Evolutionary conservation across 1,140 invertebrate genomes (phyloP).

Genomic region (Drosophila asahinai): DNA sequence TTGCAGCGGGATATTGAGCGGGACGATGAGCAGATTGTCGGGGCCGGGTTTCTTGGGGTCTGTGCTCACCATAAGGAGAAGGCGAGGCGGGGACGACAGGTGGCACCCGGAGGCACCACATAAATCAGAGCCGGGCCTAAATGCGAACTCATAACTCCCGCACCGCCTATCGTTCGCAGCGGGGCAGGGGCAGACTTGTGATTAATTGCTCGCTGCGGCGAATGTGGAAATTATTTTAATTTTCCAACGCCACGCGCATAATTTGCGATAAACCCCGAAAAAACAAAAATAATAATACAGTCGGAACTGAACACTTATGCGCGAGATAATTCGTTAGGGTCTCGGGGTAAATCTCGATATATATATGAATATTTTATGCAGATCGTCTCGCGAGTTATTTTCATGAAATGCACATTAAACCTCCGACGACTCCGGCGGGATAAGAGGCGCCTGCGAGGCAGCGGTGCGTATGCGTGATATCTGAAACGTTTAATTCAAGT

Average conservation of each 20-base stretch:
- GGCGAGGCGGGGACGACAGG: slow-evolving; percentile 22
- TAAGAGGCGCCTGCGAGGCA: slow-evolving; percentile 47
- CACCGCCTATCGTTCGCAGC: slow-evolving; percentile 59
- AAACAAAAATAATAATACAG: slow-evolving; percentile 15
- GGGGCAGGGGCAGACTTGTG: slow-evolving; percentile 38
- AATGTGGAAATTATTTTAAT: slow-evolving; percentile 82
- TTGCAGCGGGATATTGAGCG: slow-evolving; percentile 37
- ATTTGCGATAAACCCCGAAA: slow-evolving; percentile 65
- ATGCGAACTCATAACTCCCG: slow-evolving; percentile 63
- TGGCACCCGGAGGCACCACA: slow-evolving; percentile 32
- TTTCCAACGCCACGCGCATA: slow-evolving; percentile 52
- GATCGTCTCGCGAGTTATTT: slow-evolving; percentile 40
- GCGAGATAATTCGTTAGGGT: slow-evolving; percentile 49
- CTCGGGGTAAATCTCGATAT: slow-evolving; percentile 4
- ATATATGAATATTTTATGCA: slow-evolving; percentile 49
- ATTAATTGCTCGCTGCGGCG: slow-evolving; percentile 75
- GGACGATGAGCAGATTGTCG: slow-evolving; percentile 16
- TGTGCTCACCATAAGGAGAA: not conserved
- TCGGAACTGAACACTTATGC: slow-evolving; percentile 68
- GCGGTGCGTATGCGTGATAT: slow-evolving; percentile 72
- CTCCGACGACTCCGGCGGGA: slow-evolving; percentile 1
- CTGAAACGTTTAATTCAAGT: slow-evolving; percentile 62
- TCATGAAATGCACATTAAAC: slow-evolving; percentile 71
- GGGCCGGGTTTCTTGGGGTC: not conserved
- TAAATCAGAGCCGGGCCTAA: slow-evolving; percentile 48